Base-by-base conservation (phyloP, 1,140 invertebrate species). In the Drosophila navojoa region DNA sequence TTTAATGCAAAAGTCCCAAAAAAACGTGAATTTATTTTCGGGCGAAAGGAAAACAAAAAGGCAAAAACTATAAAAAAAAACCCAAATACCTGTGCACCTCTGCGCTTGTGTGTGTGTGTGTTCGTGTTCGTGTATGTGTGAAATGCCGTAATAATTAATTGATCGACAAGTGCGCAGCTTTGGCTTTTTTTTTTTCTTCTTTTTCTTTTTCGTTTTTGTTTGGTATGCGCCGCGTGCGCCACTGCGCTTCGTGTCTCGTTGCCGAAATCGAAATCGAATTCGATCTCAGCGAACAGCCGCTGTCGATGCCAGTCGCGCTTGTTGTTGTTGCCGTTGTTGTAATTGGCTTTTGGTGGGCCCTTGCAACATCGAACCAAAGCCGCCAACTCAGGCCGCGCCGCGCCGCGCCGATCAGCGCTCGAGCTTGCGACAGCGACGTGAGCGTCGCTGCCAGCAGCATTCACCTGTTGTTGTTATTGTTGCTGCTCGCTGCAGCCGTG, bases 81-180 rank as follows among this genome's bases (percentile, higher is more conserved):
- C 82, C 84, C 64, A 60, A 68, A 61, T 60, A 61, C 32, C 53
- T 58, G 15, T 49, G 60, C 50, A 47, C 47, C 40, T 50, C 38
- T 50, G 35, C 29, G 22, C 11, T 13, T 53, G 4, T 54, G 25
- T 25, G 29, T 38, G 13, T 40, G 25, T 32, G 57, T 66, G 44
- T 19, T 22, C 19, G 25, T 44, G 25, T 45, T 35, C 50, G 57
- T 44, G 59, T 81, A 50, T 77, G 59, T 84, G 77, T 62, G 71
- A 79, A 86, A 79, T 86, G 76, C 84, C 82, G 82, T 82, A 86
- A 86, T 89, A 86, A 86, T 86, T 86, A 86, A 86, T 86, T 86
- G 82, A 86, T 87, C 82, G 82, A 87, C 82, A 79, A 86, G 82
- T 89, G 82, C 82, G 71, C 79, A 82, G 82, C 84, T 82, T 64